Conservation (phyloP, 2,113 vertebrate species). For the Alethe diademata region DNA sequence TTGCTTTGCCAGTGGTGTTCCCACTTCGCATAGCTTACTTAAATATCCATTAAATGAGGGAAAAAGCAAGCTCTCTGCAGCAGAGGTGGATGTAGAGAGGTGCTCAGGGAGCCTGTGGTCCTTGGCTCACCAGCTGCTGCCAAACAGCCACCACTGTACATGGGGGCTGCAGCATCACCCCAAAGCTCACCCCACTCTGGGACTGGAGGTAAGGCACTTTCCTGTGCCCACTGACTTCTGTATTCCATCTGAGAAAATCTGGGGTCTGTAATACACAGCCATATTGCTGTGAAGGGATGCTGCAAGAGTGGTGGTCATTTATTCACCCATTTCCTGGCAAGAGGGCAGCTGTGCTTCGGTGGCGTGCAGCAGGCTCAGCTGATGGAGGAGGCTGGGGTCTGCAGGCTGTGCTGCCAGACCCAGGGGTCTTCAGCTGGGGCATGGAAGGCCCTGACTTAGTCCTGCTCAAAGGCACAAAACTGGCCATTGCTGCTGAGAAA, state of each 20-base stretch:
- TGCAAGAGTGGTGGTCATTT: rapidly evolving
- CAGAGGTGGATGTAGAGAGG: background rate
- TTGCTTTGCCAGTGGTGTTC: background rate
- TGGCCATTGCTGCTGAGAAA: background rate
- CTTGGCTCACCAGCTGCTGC: background rate
- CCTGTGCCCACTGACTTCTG: background rate
- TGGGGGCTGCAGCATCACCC: background rate
- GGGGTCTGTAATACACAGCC: rapidly evolving
- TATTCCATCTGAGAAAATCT: background rate
- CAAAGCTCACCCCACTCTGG: background rate
- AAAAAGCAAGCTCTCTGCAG: background rate
- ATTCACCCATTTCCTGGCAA: background rate
- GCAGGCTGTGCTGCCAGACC: background rate
- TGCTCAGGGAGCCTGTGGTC: background rate
- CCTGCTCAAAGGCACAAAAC: background rate
- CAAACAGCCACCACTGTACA: background rate
- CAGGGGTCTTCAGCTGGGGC: background rate
- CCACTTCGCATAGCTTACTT: conserved; percentile 28
- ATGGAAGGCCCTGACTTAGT: background rate
- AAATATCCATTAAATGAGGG: conserved; percentile 48
- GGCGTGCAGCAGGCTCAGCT: rapidly evolving
- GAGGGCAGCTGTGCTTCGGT: rapidly evolving
- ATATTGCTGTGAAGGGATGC: background rate
- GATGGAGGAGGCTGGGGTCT: background rate
- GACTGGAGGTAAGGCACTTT: background rate